Evolutionary conservation across 2,113 vertebrate species (phyloP).

Genomic region (Emydura subglobosa): DNA sequence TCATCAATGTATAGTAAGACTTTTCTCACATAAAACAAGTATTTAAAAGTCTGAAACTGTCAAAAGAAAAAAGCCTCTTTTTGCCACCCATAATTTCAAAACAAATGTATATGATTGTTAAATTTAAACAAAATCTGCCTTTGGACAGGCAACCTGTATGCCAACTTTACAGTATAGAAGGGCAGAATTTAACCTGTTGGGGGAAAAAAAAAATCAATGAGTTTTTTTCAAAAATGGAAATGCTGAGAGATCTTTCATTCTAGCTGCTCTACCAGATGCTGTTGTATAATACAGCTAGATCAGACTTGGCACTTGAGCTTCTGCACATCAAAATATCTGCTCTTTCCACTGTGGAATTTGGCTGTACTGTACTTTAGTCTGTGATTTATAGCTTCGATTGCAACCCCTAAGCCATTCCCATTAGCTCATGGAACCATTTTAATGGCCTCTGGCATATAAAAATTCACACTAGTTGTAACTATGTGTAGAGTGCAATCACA

Average conservation of each 20-base stretch:
- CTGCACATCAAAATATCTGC: conserved; percentile 23
- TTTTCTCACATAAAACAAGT: neutral
- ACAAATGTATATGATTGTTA: neutral
- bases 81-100: neutral
- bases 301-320: conserved; percentile 48
- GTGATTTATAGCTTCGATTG: conserved; percentile 45
- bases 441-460: conserved; percentile 36
- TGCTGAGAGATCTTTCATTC: conserved; percentile 16
- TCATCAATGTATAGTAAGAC: neutral
- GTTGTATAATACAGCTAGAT: conserved; percentile 14
- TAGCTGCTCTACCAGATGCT: neutral
- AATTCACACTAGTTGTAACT: conserved; percentile 30
- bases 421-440: conserved; percentile 42
- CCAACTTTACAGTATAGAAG: neutral
- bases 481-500: neutral
- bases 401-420: conserved; percentile 23
- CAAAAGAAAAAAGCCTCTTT: neutral
- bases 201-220: neutral
- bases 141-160: neutral
- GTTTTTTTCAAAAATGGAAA: neutral
- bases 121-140: neutral
- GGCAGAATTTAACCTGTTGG: neutral
- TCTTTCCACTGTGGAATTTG: conserved; percentile 57
- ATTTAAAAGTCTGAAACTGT: neutral
- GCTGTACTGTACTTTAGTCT: neutral